Evolutionary conservation across 2,888 invertebrate genomes (phyloP), one percentile per base, ranked within the genome.

Genomic region (Cylindroiulus punctatus): DNA sequence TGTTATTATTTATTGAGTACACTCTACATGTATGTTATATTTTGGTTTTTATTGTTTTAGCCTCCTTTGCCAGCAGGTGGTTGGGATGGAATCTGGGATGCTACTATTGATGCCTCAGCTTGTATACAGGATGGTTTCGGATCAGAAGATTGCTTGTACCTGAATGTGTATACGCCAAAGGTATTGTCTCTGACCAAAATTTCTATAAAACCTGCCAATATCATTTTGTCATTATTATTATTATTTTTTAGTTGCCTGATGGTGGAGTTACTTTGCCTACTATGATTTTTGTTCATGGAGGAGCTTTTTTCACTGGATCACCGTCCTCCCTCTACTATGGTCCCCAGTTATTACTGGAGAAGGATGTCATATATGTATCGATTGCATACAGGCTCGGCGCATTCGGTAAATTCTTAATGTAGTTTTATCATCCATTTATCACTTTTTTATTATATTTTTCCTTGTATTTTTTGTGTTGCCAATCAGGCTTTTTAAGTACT

Each of bases 131-230:
- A 94, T 87, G 82, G 87, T 44, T 86, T 87, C n/a, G 96, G 96
- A 0, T 92, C 92, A 88, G 97, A 97, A 91, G 96, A 97, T 90
- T 97, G 97, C 89, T 92, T 97, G 1, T 96, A 95, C 88, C 91
- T 97, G 4, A 97, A 97, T 89, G 92, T 95, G 0, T 94, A 93
- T 90, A 93, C 93, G 0, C 94, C 94, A 0, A 92, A 92, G 88
- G 90, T 92, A 92, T 93, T 85, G 90, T 90, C 32, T 36, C n/a
- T n/a, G n/a, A n/a, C n/a, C n/a, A n/a, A n/a, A n/a, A n/a, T n/a
- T n/a, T n/a, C n/a, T n/a, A n/a, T 36, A 4, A 36, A 36, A 36
- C 36, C 36, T 36, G n/a, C 7, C 36, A 36, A 36, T 7, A 36
- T 36, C 36, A n/a, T n/a, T n/a, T n/a, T n/a, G n/a, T n/a, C n/a